Evolutionary conservation across 2,113 vertebrate genomes (phyloP).

Genomic region (Neoarius graeffei): DNA sequence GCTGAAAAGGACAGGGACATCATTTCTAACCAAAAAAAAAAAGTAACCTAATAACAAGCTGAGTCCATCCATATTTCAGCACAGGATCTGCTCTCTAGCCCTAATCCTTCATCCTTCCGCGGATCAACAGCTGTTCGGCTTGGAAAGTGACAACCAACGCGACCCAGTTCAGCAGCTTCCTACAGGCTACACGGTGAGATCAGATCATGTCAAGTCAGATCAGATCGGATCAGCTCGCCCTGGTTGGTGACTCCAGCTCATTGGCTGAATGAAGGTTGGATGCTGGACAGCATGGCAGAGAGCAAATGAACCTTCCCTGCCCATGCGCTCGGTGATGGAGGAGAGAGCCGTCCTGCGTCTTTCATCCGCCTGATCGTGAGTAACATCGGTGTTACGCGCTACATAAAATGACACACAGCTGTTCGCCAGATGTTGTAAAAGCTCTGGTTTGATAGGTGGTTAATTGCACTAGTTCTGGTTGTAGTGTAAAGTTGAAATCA

Average conservation of each 20-base stretch:
- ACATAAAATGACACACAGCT: not conserved
- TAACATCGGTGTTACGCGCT: not conserved
- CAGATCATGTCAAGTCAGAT: not conserved
- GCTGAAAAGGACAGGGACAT: constrained; percentile 23
- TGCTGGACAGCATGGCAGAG: constrained; percentile 30
- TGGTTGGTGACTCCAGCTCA: constrained; percentile 23
- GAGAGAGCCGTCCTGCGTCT: constrained; percentile 25
- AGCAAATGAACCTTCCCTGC: not conserved
- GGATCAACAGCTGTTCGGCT: not conserved
- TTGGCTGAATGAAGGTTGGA: constrained; percentile 15
- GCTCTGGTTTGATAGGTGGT: not conserved
- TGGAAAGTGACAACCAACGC: not conserved
- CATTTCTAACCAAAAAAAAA: not conserved
- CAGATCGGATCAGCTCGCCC: not conserved
- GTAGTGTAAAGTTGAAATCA: constrained; percentile 4
- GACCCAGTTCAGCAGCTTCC: not conserved
- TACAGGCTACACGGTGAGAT: not conserved
- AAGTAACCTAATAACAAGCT: constrained; percentile 24
- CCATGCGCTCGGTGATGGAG: constrained; percentile 20
- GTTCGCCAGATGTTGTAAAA: not conserved
- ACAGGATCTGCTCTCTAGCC: not conserved
- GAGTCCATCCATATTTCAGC: not conserved
- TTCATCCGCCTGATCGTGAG: constrained; percentile 38
- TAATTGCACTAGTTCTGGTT: not conserved
- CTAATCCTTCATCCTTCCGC: not conserved